Base-by-base conservation (phyloP, 64 coral and sea anemone species). In the Stylophora pistillata region DNA sequence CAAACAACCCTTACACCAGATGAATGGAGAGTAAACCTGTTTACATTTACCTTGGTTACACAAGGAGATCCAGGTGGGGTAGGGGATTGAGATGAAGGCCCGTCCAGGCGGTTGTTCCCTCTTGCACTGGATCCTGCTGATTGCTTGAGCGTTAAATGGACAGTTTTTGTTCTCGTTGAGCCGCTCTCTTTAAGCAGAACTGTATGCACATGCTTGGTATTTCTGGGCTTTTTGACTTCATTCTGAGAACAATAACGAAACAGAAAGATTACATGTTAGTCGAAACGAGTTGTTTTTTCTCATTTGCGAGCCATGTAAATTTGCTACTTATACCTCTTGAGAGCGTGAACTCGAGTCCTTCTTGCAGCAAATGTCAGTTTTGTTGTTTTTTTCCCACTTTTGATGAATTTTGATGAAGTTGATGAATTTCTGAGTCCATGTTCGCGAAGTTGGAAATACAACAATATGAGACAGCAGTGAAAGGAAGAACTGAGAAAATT, bases 81-180 rank as follows among this genome's bases (percentile, higher is more conserved):
- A 33, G 80, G 61, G 10, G 80, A 83, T 64, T 83, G 26, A 4
- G 80, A 69, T 18, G 30, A 62, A n/a, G 64, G 13, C 53, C 60
- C 68, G 7, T 83, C 80, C 9, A 83, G 23, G 60, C 80, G 80
- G 34, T 66, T 83, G 61, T 21, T 53, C 37, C 10, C 17, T 23
- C 32, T 66, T 25, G 60, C 61, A 53, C 5, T 55, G 60, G 80
- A 53, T 26, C 60, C 77, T 13, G 60, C 41, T 7, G 88, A 90
- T 58, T 90, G 88, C 72, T 90, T 90, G 9, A 90, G 23, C 23
- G 78, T 90, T 17, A 90, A 82, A 21, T 90, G 77, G 4, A 81
- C 88, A 74, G 68, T 90, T 82, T 81, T 79, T 62, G 78, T 79
- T 0, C 73, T 33, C 41, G 88, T 90, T 37, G 76, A 79, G 3